Evolutionary conservation across 1,140 invertebrate genomes (phyloP).

Genomic region (Trachymyrmex cornetzi): DNA sequence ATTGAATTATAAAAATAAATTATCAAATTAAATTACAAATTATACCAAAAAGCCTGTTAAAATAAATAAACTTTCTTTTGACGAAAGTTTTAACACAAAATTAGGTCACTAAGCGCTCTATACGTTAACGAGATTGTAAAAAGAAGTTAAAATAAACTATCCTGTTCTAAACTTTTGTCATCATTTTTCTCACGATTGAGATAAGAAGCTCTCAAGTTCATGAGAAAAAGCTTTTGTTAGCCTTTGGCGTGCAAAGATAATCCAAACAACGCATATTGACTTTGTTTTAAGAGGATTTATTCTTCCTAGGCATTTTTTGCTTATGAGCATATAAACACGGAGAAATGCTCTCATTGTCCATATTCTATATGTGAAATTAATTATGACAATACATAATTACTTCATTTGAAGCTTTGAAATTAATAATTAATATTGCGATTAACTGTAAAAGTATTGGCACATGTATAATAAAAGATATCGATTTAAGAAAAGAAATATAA

Average conservation of each 20-base stretch:
- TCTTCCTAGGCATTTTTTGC: constrained; percentile 12
- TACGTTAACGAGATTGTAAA: constrained; percentile 46
- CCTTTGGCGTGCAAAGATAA: constrained; percentile 37
- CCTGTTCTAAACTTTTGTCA: constrained; percentile 53
- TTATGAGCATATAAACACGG: neutral
- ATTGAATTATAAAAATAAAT: neutral
- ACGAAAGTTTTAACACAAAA: constrained; percentile 14
- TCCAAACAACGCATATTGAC: constrained; percentile 24
- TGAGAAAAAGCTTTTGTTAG: constrained; percentile 38
- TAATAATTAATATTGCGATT: neutral
- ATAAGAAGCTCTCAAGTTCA: constrained; percentile 37
- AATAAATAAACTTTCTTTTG: neutral
- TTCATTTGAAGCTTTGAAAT: neutral
- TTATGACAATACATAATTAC: neutral
- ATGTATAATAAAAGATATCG: neutral
- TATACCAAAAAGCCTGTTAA: neutral
- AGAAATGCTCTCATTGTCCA: neutral
- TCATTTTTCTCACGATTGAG: constrained; percentile 19
- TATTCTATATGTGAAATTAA: neutral
- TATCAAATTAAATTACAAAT: neutral
- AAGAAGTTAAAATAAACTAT: constrained; percentile 59
- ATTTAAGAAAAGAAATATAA: neutral
- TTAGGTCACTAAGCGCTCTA: constrained; percentile 3
- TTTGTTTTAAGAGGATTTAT: constrained; percentile 27
- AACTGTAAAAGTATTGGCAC: neutral